A percentile compares a stretch with the other conserved stretches of the same genome.
Evolutionary conservation across 2,113 vertebrate genomes (phyloP).

Genomic region (Desmodus rotundus): DNA sequence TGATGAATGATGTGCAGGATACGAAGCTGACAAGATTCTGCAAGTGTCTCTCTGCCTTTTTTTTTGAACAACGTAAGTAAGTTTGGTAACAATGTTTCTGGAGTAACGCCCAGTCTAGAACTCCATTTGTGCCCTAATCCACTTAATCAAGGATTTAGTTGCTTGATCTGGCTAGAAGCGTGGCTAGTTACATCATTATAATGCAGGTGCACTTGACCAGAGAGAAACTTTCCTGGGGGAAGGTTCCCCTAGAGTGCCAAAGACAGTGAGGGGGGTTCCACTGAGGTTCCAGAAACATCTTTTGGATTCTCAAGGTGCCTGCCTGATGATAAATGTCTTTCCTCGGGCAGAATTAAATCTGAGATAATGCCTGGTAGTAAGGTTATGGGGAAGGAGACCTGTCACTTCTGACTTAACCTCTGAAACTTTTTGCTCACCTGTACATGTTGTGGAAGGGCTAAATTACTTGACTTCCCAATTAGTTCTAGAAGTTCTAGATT

Average conservation of each 20-base stretch:
- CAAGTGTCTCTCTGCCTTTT: neutral
- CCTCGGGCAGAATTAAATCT: neutral
- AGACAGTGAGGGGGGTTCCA: too few species aligned
- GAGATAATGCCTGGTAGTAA: neutral
- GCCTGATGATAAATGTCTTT: neutral
- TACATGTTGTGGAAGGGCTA: neutral
- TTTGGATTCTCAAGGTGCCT: neutral
- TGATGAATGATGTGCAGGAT: neutral
- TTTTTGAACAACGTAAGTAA: neutral
- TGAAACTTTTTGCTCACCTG: neutral
- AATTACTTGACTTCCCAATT: neutral
- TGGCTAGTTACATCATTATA: neutral
- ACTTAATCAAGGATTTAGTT: neutral
- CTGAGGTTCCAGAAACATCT: neutral
- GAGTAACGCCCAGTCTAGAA: neutral
- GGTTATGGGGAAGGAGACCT: neutral
- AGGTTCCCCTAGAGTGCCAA: neutral
- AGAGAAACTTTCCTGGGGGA: neutral
- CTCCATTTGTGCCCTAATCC: neutral
- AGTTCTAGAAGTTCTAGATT: neutral
- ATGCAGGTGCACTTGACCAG: neutral
- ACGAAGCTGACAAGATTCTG: neutral
- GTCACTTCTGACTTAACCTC: neutral
- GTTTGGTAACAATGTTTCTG: neutral
- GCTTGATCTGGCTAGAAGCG: neutral